Percentiles rank a stretch among this genome's conserved stretches.
Evolutionary conservation across 1,140 invertebrate genomes (phyloP).

Genomic region (Brachionus asplanchnoidis): DNA sequence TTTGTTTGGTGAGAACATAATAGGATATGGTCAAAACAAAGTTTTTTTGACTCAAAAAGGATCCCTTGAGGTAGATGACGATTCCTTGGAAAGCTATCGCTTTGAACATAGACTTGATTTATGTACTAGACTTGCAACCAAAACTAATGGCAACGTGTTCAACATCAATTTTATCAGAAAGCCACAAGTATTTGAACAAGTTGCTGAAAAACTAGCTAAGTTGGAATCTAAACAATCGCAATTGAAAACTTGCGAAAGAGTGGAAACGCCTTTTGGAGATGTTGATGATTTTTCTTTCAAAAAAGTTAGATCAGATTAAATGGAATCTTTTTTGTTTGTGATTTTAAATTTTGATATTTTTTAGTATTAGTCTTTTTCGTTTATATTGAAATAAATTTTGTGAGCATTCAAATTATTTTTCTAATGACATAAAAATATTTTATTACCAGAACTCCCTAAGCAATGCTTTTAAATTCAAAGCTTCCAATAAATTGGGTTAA

Average conservation of each 20-base stretch:
- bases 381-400: neutral
- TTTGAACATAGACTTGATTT: slow-evolving; percentile 13
- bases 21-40: slow-evolving; percentile 4
- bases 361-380: neutral
- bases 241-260: too few relatives aligned
- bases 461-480: too few relatives aligned
- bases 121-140: neutral
- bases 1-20: neutral
- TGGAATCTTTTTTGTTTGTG: too few relatives aligned
- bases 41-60: slow-evolving; percentile 21
- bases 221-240: neutral
- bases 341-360: neutral
- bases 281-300: too few relatives aligned
- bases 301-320: too few relatives aligned
- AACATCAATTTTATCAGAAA: slow-evolving; percentile 14
- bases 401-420: neutral
- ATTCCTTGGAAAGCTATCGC: neutral
- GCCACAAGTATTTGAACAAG: neutral
- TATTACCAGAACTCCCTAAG: too few relatives aligned
- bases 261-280: too few relatives aligned
- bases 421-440: too few relatives aligned
- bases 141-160: slow-evolving; percentile 16
- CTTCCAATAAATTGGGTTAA: too few relatives aligned
- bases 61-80: neutral
- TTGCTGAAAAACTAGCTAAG: neutral